Conservation (phyloP, 2,888 invertebrate genomes). For the Orthosia incerta region DNA sequence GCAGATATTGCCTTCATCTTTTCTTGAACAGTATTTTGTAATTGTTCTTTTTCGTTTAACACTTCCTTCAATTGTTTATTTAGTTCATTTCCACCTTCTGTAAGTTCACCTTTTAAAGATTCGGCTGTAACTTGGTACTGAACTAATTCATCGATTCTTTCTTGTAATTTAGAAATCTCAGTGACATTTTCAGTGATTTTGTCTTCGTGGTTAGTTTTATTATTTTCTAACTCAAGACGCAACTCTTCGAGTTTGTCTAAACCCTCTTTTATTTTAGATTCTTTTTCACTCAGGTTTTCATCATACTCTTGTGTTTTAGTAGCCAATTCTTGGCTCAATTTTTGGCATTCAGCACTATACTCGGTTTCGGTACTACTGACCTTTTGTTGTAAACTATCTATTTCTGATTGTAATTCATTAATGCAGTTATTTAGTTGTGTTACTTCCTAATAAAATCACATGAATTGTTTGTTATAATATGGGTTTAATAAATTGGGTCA, state of each 20-base stretch:
- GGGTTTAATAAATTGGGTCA: constrained; percentile 10
- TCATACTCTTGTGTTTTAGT: constrained; percentile 74
- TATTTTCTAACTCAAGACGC: constrained; percentile 71
- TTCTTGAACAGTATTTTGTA: constrained; percentile 61
- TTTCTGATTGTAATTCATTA: constrained; percentile 77
- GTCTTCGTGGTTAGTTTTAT: constrained; percentile 68
- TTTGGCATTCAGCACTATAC: constrained; percentile 69
- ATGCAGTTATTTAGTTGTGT: constrained; percentile 70
- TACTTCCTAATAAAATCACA: constrained; percentile 79
- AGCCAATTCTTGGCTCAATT: constrained; percentile 73
- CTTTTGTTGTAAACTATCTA: constrained; percentile 77
- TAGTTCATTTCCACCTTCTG: constrained; percentile 65
- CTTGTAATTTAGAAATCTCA: constrained; percentile 69
- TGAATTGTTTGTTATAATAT: constrained; percentile 38
- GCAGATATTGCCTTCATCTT: constrained; percentile 66
- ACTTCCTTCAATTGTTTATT: constrained; percentile 62
- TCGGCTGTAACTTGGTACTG: constrained; percentile 64
- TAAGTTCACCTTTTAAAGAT: constrained; percentile 56
- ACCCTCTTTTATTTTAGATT: constrained; percentile 76
- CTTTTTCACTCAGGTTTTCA: constrained; percentile 72
- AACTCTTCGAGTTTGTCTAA: constrained; percentile 71
- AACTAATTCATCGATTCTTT: constrained; percentile 69
- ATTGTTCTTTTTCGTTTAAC: constrained; percentile 58
- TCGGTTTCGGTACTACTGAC: constrained; percentile 73
- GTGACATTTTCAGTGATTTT: constrained; percentile 65